Evolutionary conservation across 2,888 invertebrate species (phyloP), one percentile per base, ranked within the genome.

Genomic region (Hoplodrina blanda): DNA sequence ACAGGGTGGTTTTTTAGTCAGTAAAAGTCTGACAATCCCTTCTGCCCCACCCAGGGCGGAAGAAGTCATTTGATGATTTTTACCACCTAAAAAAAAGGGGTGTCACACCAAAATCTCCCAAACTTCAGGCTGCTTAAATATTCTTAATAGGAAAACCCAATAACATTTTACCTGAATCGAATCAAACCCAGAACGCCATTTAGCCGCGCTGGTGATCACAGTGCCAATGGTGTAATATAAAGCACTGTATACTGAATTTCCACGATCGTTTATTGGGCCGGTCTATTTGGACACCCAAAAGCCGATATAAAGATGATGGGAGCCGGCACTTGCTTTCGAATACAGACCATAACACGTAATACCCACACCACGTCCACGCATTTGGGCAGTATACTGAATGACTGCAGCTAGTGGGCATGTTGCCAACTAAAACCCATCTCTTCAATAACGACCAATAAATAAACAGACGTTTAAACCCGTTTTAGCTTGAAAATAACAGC

Each of bases 391-490:
- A 52, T 54, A 64, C 61, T 60, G 33, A 60, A 78, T 62, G 57
- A 68, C 62, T 77, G 57, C 64, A 78, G 64, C 61, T 19, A 20
- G 19, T 53, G 78, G 81, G 74, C 77, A 62, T 17, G 17, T 15
- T 72, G 81, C 78, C 80, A 80, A 59, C 54, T 30, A 33, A 74
- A 72, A 33, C 62, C 64, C 60, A 52, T 60, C 57, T 65, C 72
- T 78, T 78, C 68, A 80, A 80, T 78, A 80, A 69, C 67, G 69
- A 49, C 41, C 78, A 72, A 80, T 80, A 80, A 80, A 80, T 74
- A 74, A 74, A 80, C 74, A 73, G 72, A 69, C 62, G 69, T 53
- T 73, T 62, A 49, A 66, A 62, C 54, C 49, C 60, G 60, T 33
- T 72, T 76, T 70, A 49, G 49, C 30, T 49, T 50, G 20, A 20